These are phyloP conservation scores for Litocranius walleri DNA, from an alignment of 2,113 vertebrate species.

Conservation along the genomic window DNA sequence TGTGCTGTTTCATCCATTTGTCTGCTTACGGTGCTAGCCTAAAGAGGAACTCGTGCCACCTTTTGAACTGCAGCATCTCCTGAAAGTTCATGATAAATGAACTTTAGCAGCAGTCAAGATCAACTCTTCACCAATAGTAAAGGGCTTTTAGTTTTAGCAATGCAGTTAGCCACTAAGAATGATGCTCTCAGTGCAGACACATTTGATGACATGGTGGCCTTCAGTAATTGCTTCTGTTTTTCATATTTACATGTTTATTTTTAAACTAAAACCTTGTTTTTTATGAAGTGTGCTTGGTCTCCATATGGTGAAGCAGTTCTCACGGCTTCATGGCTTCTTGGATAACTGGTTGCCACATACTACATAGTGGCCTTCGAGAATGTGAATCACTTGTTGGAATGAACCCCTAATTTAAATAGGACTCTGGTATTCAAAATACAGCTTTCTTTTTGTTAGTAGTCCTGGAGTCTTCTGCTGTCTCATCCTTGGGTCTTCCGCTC, in stretches of 20 bases:
- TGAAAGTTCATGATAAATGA: neutral
- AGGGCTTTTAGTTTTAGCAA: neutral
- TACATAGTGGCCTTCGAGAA: neutral
- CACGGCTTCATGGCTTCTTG: neutral
- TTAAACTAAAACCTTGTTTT: neutral
- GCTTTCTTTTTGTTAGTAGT: neutral
- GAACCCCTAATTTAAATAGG: neutral
- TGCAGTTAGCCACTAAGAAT: neutral
- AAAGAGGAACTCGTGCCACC: neutral
- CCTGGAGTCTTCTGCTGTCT: neutral
- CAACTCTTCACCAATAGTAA: neutral
- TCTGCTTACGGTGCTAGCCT: neutral
- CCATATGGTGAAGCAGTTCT: neutral
- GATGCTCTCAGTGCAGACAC: neutral
- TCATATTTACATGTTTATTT: neutral
- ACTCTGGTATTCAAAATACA: neutral
- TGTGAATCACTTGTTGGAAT: neutral
- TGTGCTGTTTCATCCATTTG: neutral
- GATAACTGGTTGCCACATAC: neutral
- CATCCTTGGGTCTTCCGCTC: neutral
- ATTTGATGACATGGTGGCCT: neutral
- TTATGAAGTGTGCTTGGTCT: neutral
- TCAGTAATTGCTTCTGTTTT: neutral
- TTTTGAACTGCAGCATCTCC: neutral
- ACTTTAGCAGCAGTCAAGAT: neutral